phyloP scores from a whole-genome alignment of 2,113 vertebrate genomes.

The Mungos mungo region DNA sequence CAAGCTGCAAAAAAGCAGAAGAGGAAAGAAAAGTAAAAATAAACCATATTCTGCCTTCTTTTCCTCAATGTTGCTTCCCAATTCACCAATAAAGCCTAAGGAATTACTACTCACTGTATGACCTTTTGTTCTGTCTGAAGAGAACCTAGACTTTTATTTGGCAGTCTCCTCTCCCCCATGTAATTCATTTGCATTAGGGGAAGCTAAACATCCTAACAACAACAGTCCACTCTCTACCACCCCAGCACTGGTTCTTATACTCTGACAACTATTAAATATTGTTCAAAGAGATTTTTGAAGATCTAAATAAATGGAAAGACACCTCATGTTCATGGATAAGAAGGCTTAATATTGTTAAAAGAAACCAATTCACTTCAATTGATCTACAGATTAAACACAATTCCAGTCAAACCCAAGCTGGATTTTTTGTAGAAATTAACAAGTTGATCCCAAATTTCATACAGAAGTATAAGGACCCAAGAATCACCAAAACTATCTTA shows the following conservation, averaged over 20 bases:
- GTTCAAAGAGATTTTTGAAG: background rate
- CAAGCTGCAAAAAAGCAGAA: background rate
- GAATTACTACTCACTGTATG: background rate
- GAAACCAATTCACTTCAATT: background rate
- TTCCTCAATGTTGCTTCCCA: background rate
- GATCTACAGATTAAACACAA: background rate
- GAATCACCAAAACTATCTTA: background rate
- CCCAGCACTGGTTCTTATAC: background rate
- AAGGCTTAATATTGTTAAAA: conserved; percentile 9
- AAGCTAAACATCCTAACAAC: background rate
- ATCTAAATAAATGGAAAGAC: background rate
- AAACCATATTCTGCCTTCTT: background rate
- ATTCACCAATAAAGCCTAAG: background rate
- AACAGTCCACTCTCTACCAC: background rate
- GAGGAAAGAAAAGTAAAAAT: background rate
- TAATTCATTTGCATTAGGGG: background rate
- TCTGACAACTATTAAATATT: conserved; percentile 11
- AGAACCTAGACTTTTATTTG: conserved; percentile 4
- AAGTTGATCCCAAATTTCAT: background rate
- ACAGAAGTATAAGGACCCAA: background rate
- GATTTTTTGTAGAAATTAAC: background rate
- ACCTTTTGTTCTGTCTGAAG: background rate
- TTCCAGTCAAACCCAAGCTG: background rate
- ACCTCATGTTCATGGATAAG: background rate
- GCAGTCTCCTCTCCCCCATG: background rate